Conservation (phyloP, 2,113 vertebrate species). For the Pelmatolapia mariae region DNA sequence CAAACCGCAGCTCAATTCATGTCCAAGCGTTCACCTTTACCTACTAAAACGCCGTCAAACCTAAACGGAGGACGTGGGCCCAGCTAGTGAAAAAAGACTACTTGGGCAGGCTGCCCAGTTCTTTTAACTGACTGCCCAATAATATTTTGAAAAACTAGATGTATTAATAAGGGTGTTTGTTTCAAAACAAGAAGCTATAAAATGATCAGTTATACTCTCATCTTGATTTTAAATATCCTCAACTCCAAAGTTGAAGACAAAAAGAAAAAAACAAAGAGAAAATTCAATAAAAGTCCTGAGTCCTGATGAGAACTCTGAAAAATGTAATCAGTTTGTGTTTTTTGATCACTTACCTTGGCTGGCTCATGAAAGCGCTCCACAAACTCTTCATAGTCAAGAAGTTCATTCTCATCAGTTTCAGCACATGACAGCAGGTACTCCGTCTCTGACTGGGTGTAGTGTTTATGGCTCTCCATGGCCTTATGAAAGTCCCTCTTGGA, state of each 20-base stretch:
- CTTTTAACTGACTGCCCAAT: not conserved
- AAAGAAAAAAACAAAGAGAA: not conserved
- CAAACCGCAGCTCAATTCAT: too few species aligned
- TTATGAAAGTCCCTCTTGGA: conserved; percentile 96
- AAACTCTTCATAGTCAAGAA: conserved; percentile 92
- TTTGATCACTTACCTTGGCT: conserved; percentile 70
- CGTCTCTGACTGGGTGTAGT: conserved; percentile 92
- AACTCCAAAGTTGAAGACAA: not conserved
- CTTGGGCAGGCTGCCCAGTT: not conserved
- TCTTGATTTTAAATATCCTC: not conserved
- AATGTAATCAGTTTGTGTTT: not conserved
- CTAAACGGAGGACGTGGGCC: not conserved
- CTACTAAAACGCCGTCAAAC: not conserved
- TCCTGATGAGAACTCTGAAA: not conserved
- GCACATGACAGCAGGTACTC: conserved; percentile 92
- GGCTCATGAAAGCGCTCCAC: conserved; percentile 95
- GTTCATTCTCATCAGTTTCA: conserved; percentile 92
- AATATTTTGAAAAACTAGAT: not conserved
- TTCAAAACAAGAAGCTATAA: not conserved
- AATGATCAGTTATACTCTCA: not conserved
- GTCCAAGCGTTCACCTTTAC: not conserved
- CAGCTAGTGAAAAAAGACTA: not conserved
- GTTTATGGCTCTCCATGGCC: conserved; percentile 97
- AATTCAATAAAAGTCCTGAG: not conserved
- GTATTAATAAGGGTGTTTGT: not conserved